A percentile compares a stretch with the other conserved stretches of the same genome.
Conservation (phyloP, 1,140 invertebrate genomes). For the Probaryconus sp. region DNA sequence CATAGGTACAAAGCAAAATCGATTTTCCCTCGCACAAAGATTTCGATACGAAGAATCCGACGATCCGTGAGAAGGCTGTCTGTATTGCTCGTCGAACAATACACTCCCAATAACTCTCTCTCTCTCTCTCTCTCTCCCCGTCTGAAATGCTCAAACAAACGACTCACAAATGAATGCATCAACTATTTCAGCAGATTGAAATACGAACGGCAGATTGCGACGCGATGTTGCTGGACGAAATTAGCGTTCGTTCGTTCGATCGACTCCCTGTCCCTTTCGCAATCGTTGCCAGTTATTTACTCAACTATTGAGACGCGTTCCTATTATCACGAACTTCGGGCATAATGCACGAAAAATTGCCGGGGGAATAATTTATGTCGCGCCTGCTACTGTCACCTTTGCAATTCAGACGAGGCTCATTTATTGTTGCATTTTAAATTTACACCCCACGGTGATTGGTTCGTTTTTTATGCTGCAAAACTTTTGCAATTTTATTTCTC, state of each 20-base stretch:
- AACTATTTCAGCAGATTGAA: slow-evolving; percentile 61
- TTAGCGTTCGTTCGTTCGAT: slow-evolving; percentile 57
- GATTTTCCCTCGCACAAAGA: slow-evolving; percentile 56
- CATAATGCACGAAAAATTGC: neutral
- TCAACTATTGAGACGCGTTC: slow-evolving; percentile 30
- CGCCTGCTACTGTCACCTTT: too few relatives aligned
- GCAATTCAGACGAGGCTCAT: too few relatives aligned
- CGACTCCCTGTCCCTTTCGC: slow-evolving; percentile 54
- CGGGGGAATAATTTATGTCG: too few relatives aligned
- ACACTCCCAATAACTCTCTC: too few relatives aligned
- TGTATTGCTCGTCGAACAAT: slow-evolving; percentile 56
- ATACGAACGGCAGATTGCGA: slow-evolving; percentile 57
- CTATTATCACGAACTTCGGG: slow-evolving; percentile 39
- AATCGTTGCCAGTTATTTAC: slow-evolving; percentile 49
- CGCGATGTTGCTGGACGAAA: slow-evolving; percentile 53
- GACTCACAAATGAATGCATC: slow-evolving; percentile 61
- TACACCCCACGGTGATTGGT: too few relatives aligned
- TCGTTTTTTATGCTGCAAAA: too few relatives aligned
- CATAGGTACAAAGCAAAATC: slow-evolving; percentile 50
- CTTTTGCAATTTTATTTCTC: too few relatives aligned
- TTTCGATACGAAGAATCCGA: slow-evolving; percentile 57
- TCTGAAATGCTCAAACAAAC: slow-evolving; percentile 60
- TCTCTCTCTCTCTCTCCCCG: too few relatives aligned
- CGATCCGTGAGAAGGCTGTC: slow-evolving; percentile 57
- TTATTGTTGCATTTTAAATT: too few relatives aligned